phyloP scores from a whole-genome alignment of 1,140 invertebrate species.

The Calliphora vicina region DNA sequence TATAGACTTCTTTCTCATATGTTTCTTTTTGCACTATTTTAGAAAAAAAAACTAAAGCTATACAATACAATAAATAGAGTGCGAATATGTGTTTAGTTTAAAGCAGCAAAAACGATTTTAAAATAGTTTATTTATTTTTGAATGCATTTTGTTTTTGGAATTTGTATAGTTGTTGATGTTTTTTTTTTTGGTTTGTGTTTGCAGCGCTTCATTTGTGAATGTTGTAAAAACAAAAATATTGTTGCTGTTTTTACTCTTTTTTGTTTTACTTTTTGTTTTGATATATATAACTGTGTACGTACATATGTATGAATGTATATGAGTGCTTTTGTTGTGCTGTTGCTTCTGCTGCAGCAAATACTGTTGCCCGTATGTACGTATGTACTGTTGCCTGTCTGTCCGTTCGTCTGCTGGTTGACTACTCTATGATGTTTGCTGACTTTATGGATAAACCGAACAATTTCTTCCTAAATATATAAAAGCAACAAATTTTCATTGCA shows the following conservation, averaged over 20 bases:
- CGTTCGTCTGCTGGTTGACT: background rate
- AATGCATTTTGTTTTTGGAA: conserved; percentile 19
- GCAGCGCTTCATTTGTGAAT: conserved; percentile 34
- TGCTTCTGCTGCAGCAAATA: background rate
- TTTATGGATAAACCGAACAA: conserved; percentile 43
- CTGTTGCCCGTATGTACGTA: background rate
- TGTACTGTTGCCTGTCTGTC: background rate
- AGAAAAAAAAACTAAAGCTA: background rate
- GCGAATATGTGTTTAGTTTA: conserved; percentile 20
- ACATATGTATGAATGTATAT: too few species aligned
- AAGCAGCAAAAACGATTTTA: background rate
- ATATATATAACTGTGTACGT: background rate
- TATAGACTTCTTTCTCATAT: background rate
- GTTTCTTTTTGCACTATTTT: background rate
- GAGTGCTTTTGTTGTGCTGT: background rate
- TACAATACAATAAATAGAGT: background rate
- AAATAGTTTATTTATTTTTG: conserved; percentile 35
- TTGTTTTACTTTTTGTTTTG: background rate
- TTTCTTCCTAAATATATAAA: conserved; percentile 64
- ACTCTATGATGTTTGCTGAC: background rate
- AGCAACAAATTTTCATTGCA: conserved; percentile 55
- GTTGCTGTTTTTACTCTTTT: too few species aligned
- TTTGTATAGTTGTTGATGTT: background rate
- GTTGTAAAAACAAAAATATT: background rate
- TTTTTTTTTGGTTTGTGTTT: background rate